phyloP scores from a whole-genome alignment of 2,797 vertebrate species.

The Cottoperca gobio region DNA sequence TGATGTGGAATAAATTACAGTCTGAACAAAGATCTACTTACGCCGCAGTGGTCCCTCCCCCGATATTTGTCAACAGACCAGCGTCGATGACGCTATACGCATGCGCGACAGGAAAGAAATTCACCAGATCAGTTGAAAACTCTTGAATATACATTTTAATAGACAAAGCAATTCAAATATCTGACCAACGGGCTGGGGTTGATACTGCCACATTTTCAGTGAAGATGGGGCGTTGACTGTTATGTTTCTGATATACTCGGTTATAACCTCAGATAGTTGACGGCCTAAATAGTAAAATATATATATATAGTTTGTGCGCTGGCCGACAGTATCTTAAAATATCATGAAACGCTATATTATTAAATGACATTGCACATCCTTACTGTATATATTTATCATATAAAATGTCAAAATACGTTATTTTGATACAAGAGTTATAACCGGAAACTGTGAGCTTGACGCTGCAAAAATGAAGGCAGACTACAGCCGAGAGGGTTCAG shows the following conservation, averaged over 20 bases:
- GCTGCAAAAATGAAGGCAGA: neutral
- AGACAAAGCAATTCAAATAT: accelerated
- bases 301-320: neutral
- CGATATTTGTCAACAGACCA: conserved; percentile 76
- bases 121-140: conserved; percentile 1
- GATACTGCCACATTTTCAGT: neutral
- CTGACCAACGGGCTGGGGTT: neutral
- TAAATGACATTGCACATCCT: neutral
- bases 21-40: conserved; percentile 77
- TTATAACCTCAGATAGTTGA: too few species aligned
- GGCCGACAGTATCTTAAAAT: neutral
- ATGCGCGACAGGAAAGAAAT: conserved; percentile 55
- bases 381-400: neutral
- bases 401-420: neutral
- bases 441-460: neutral
- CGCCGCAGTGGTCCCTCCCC: conserved; percentile 73
- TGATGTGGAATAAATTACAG: neutral
- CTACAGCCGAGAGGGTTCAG: neutral
- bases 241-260: too few species aligned
- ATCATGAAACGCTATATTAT: neutral
- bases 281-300: too few species aligned
- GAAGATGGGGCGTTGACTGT: neutral
- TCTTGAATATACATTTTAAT: accelerated
- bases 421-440: neutral
- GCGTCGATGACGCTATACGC: conserved; percentile 31